Evolutionary conservation across 2,797 vertebrate species (phyloP).

Genomic region (Rhinoraja longicauda): DNA sequence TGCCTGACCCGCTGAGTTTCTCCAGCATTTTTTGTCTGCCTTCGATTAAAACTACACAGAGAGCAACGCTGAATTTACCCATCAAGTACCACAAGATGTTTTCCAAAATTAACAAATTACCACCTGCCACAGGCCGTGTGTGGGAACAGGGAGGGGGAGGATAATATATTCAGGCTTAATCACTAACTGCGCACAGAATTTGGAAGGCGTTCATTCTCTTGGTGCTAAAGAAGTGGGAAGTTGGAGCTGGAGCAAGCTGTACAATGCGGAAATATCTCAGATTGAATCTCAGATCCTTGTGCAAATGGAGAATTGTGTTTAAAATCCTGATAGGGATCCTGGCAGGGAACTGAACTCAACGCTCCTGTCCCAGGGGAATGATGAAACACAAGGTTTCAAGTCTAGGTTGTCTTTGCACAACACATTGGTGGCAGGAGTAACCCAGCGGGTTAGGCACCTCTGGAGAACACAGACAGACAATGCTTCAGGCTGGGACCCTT

Average conservation of each 20-base stretch:
- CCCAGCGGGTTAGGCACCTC: too few species aligned
- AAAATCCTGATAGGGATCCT: background rate
- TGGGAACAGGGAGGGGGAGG: background rate
- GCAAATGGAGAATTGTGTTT: background rate
- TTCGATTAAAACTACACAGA: too few species aligned
- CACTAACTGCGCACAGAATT: slow-evolving; percentile 29
- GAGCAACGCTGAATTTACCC: background rate
- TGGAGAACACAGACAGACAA: too few species aligned
- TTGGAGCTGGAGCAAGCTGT: background rate
- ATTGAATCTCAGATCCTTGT: background rate
- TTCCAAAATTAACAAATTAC: slow-evolving; percentile 21
- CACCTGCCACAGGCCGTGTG: background rate
- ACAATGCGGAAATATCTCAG: background rate
- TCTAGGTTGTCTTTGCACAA: too few species aligned
- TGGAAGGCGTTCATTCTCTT: background rate
- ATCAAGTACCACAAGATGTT: background rate
- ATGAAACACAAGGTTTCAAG: background rate
- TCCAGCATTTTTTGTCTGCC: too few species aligned
- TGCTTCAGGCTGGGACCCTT: too few species aligned
- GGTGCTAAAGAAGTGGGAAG: slow-evolving; percentile 10
- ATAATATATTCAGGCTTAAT: slow-evolving; percentile 27
- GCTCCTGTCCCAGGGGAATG: background rate
- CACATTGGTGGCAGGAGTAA: too few species aligned
- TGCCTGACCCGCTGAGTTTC: too few species aligned
- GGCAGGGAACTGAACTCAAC: background rate